phyloP scores from a whole-genome alignment of 2,113 vertebrate genomes.

The Clupea harengus region DNA sequence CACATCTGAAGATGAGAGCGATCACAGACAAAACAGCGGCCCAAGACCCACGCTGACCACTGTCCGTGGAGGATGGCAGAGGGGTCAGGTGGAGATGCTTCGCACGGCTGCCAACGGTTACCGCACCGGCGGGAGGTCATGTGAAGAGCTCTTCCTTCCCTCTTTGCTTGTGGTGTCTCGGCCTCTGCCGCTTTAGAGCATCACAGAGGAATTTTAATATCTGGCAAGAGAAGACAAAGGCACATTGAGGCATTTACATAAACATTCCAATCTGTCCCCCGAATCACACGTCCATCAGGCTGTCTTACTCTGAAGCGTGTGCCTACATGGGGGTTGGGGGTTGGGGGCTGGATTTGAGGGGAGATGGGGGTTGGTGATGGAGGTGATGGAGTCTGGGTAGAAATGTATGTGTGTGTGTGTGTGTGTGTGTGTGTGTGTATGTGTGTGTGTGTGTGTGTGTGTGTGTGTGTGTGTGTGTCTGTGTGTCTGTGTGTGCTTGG shows the following conservation, averaged over 20 bases:
- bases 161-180: not conserved
- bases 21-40: conserved; percentile 6
- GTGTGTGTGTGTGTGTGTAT: not conserved
- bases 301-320: not conserved
- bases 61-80: not conserved
- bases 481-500: not conserved
- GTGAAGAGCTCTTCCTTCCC: not conserved
- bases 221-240: not conserved
- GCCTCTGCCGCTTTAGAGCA: not conserved
- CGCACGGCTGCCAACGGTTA: not conserved
- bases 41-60: not conserved
- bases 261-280: not conserved
- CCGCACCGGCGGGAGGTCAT: not conserved
- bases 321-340: not conserved
- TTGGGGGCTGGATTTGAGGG: not conserved
- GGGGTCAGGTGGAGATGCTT: not conserved
- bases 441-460: conserved; percentile 1
- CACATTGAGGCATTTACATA: not conserved
- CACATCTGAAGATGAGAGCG: conserved; percentile 7
- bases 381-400: not conserved
- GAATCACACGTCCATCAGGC: not conserved
- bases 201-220: not conserved
- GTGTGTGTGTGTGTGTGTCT: not conserved
- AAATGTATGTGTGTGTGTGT: not conserved
- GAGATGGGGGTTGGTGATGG: not conserved